A percentile compares a stretch with the other conserved stretches of the same genome.
These are phyloP conservation scores for Hirudo medicinalis DNA, from an alignment of 1,140 invertebrate genomes.

Conservation along the genomic window DNA sequence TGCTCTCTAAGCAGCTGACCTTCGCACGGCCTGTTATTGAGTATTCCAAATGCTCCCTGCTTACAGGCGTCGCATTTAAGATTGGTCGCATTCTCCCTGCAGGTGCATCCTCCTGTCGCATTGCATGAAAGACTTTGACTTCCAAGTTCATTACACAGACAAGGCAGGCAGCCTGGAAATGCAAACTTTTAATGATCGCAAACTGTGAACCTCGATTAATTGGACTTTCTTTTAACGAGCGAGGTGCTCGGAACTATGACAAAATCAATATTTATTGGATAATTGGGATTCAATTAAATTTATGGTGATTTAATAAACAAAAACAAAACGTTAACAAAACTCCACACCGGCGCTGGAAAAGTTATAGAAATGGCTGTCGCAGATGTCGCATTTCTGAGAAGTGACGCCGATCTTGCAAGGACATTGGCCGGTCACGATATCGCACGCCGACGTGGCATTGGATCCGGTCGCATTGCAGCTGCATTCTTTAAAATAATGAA, in stretches of 20 bases:
- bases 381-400: slow-evolving; percentile 33
- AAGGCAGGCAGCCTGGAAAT: slow-evolving; percentile 24
- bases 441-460: slow-evolving; percentile 45
- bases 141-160: slow-evolving; percentile 24
- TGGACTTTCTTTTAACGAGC: no score
- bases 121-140: slow-evolving; percentile 23
- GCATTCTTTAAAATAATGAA: slow-evolving; percentile 13
- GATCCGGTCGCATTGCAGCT: slow-evolving; percentile 18
- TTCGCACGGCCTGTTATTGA: slow-evolving; percentile 41
- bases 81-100: slow-evolving; percentile 76
- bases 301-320: background rate
- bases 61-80: slow-evolving; percentile 81
- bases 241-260: slow-evolving; percentile 31
- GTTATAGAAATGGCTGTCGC: slow-evolving; percentile 79
- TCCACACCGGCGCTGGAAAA: slow-evolving; percentile 35
- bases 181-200: no score
- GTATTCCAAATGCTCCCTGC: slow-evolving; percentile 77
- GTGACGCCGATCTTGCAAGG: slow-evolving; percentile 49
- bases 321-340: no score
- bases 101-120: slow-evolving; percentile 66
- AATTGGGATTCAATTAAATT: slow-evolving; percentile 49
- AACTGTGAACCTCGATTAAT: no score
- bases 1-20: slow-evolving; percentile 24
- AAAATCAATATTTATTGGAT: slow-evolving; percentile 52
- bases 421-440: slow-evolving; percentile 78